Percentiles rank a stretch among this genome's conserved stretches.
phyloP scores from a whole-genome alignment of 2,888 invertebrate genomes.

The Troglohyphantes excavatus region DNA sequence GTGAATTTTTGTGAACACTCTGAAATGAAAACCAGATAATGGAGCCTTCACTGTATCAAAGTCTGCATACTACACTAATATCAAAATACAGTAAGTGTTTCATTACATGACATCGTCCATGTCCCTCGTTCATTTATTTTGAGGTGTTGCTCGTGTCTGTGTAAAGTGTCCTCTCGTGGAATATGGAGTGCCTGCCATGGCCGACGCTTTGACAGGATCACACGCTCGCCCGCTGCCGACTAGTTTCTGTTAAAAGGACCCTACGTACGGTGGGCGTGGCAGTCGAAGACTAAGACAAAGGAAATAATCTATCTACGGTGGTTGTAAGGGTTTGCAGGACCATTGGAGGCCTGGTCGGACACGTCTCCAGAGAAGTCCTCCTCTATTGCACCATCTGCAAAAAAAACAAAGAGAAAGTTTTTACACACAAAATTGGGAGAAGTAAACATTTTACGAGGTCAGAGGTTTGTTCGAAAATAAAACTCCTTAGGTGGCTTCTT shows the following conservation, averaged over 20 bases:
- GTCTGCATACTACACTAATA: constrained; percentile 61
- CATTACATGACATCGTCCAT: constrained; percentile 7
- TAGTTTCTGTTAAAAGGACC: constrained; percentile 76
- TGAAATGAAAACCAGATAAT: background rate
- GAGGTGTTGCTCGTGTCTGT: too few relatives aligned
- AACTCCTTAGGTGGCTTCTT: too few relatives aligned
- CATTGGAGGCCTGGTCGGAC: constrained; percentile 74
- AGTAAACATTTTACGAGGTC: too few relatives aligned
- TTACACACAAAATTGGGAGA: too few relatives aligned
- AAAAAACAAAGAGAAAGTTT: background rate
- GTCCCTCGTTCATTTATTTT: too few relatives aligned
- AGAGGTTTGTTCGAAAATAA: too few relatives aligned
- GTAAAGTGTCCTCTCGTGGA: too few relatives aligned
- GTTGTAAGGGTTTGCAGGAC: constrained; percentile 74
- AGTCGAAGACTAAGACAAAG: constrained; percentile 78
- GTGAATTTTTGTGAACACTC: too few relatives aligned
- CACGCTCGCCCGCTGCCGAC: constrained; percentile 74
- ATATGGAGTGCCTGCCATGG: constrained; percentile 64
- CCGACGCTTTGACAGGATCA: constrained; percentile 67
- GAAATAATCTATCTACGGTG: constrained; percentile 76
- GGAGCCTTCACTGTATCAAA: background rate
- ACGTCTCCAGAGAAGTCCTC: constrained; percentile 71
- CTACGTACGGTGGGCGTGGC: constrained; percentile 71
- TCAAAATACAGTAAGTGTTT: constrained; percentile 53
- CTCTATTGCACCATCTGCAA: constrained; percentile 78